phyloP scores from a whole-genome alignment of 1,140 invertebrate genomes.

The Pogonognathellus flavescens region DNA sequence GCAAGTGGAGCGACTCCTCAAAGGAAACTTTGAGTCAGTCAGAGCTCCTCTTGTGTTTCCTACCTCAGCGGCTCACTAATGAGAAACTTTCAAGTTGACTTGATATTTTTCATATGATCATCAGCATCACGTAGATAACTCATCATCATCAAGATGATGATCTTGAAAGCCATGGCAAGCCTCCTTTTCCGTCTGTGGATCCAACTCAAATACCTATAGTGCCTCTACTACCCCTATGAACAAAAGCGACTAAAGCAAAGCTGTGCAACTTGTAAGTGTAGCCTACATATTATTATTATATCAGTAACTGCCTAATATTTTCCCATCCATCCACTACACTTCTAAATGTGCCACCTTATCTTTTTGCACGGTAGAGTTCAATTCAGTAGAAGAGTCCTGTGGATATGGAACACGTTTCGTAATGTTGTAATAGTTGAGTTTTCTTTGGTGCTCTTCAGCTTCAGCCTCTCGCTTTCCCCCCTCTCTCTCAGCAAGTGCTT shows the following conservation, averaged over 20 bases:
- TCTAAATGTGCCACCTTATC: too few relatives aligned
- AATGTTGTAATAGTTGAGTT: not conserved
- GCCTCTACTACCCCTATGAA: not conserved
- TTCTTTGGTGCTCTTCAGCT: not conserved
- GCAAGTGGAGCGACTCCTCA: not conserved
- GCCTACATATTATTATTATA: not conserved
- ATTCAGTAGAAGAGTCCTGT: not conserved
- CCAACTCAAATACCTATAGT: too few relatives aligned
- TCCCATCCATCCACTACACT: too few relatives aligned
- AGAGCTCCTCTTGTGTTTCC: not conserved
- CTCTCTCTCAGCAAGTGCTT: not conserved
- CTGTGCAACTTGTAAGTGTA: not conserved
- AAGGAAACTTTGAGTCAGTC: constrained; percentile 1
- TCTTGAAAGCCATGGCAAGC: constrained; percentile 18
- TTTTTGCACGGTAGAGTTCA: too few relatives aligned
- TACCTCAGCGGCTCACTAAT: constrained; percentile 29
- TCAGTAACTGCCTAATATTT: too few relatives aligned
- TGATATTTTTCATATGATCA: constrained; percentile 50
- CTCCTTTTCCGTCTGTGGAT: not conserved
- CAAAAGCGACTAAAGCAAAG: not conserved
- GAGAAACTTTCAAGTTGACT: constrained; percentile 41
- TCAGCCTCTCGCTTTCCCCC: not conserved
- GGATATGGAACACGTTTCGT: not conserved
- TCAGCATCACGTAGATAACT: constrained; percentile 46
- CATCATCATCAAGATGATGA: constrained; percentile 50